These are phyloP conservation scores for Cyclina sinensis DNA, from an alignment of 1,140 invertebrate species.

Conservation along the genomic window DNA sequence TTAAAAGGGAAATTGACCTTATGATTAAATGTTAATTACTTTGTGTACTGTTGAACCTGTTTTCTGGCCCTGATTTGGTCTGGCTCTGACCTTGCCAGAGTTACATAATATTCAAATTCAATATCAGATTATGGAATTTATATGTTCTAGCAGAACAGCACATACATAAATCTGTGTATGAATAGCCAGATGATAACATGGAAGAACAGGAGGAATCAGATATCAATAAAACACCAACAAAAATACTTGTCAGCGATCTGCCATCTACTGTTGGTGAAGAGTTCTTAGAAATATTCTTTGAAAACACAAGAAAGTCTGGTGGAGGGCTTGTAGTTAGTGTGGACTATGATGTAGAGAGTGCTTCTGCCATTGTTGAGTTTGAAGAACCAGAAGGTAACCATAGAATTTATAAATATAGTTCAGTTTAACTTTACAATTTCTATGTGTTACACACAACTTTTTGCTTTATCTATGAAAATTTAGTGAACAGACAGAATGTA, in stretches of 20 bases:
- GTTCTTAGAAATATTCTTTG: conserved; percentile 6
- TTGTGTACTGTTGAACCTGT: too few relatives aligned
- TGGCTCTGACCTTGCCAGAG: too few relatives aligned
- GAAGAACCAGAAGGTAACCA: conserved; percentile 13
- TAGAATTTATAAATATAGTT: too few relatives aligned
- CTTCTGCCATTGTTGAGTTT: neutral
- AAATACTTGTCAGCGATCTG: neutral
- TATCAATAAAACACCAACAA: neutral
- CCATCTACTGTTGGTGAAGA: conserved; percentile 7
- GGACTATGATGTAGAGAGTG: neutral
- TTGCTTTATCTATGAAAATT: too few relatives aligned
- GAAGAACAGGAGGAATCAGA: neutral
- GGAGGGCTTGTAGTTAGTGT: neutral
- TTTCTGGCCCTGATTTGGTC: too few relatives aligned
- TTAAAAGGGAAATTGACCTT: too few relatives aligned
- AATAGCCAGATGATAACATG: neutral
- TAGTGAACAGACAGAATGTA: too few relatives aligned
- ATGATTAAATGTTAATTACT: too few relatives aligned
- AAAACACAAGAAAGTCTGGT: neutral
- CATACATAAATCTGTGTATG: neutral
- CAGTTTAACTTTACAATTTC: too few relatives aligned
- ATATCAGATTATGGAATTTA: too few relatives aligned
- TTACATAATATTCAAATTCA: too few relatives aligned
- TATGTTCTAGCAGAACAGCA: neutral
- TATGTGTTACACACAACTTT: too few relatives aligned